Evolutionary conservation across 2,797 vertebrate genomes (phyloP), one percentile per base, ranked within the genome.

Genomic region (Florisuga fusca): DNA sequence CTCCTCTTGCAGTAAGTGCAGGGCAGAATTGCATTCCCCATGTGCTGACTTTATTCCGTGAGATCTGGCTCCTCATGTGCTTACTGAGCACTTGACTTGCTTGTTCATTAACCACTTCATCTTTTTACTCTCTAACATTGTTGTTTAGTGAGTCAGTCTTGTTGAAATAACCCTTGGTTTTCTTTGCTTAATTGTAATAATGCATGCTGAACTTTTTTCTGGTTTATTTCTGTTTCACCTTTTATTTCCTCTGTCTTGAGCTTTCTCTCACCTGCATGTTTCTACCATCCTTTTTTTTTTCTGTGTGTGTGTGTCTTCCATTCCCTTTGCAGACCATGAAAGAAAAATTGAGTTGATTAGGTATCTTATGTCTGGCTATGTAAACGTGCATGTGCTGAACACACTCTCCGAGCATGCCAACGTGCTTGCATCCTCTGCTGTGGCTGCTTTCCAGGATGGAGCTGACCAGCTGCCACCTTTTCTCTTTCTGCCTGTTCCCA

Each of bases 301-400:
- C 10, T 38, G 38, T 38, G 38, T 38, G 68, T 79, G 69, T 62
- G 36, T 92, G 55, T 55, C 15, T 91, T 94, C 87, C 82, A 36
- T 95, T 96, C 95, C 95, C 84, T 96, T 95, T 97, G 95, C 97
- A 99, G 99, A 99, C 98, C 98, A 99, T 95, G 98, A 99, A 81
- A 98, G 98, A 98, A 99, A 99, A 97, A 99, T 99, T 95, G 98
- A 99, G 95, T 97, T 99, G 97, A 96, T 99, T 96, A 98, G 98
- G 94, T 99, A 99, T 98, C 98, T 99, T 51, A 97, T 99, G 98
- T 99, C 98, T 87, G 98, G 98, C 95, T 99, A 98, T 97, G 97
- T 99, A 96, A 98, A 98, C 76, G 98, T 97, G 95, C 98, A 98
- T 93, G 98, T 99, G 96, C 97, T 99, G 98, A 98, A 99, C 97